Conservation (phyloP, 1,140 invertebrate species). For the Venustaconcha ellipsiformis region DNA sequence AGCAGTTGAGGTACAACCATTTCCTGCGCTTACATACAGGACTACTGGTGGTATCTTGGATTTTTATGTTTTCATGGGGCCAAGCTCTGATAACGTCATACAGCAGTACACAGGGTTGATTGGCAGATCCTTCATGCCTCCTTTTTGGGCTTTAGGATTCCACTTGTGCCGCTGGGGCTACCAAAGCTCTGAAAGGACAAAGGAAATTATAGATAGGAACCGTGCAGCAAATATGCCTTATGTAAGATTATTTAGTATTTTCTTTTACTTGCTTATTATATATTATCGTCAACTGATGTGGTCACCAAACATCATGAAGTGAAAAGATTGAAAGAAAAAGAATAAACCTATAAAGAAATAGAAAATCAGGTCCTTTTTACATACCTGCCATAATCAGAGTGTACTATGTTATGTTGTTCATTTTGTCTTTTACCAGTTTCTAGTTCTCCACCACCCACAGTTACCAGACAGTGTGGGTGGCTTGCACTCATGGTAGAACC, state of each 20-base stretch:
- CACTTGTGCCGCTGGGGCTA: conserved; percentile 80
- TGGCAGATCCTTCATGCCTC: conserved; percentile 85
- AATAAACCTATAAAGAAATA: too few relatives aligned
- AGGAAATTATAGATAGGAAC: conserved; percentile 74
- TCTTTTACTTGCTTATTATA: too few relatives aligned
- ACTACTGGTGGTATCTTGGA: conserved; percentile 66
- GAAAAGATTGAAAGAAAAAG: too few relatives aligned
- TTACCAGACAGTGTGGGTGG: too few relatives aligned
- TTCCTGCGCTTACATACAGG: conserved; percentile 46
- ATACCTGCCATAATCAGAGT: too few relatives aligned
- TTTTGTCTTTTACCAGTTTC: too few relatives aligned
- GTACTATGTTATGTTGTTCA: too few relatives aligned
- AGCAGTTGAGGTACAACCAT: conserved; percentile 81
- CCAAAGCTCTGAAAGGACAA: conserved; percentile 42
- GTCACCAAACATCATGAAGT: too few relatives aligned
- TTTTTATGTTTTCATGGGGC: conserved; percentile 65
- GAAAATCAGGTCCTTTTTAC: too few relatives aligned
- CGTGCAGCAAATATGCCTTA: conserved; percentile 81
- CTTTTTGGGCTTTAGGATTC: conserved; percentile 90
- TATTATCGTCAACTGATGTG: too few relatives aligned
- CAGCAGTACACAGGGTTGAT: conserved; percentile 81
- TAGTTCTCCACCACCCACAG: too few relatives aligned
- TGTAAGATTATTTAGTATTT: conserved; percentile 72
- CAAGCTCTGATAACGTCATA: conserved; percentile 77
- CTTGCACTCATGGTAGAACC: too few relatives aligned